Percentiles rank a stretch among this genome's conserved stretches.
Evolutionary conservation across 2,888 invertebrate genomes (phyloP).

Genomic region (Tetranychus truncatus): DNA sequence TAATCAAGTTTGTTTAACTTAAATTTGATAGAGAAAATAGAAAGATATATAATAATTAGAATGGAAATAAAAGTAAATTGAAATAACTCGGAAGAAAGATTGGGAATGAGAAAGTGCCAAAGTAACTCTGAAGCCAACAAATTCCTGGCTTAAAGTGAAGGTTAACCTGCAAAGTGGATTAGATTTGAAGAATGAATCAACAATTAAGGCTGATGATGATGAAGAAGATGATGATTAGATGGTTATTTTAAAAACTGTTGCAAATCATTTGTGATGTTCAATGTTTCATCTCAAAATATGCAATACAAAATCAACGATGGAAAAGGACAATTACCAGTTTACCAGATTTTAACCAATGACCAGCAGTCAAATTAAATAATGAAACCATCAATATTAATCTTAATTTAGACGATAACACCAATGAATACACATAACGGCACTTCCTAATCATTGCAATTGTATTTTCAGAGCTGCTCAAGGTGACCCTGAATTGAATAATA

Average conservation of each 20-base stretch:
- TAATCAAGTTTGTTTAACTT: too few relatives aligned
- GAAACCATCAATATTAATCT: too few relatives aligned
- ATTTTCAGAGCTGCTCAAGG: too few relatives aligned
- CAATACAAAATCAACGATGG: not conserved
- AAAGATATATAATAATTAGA: not conserved
- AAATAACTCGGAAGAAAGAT: not conserved
- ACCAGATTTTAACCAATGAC: too few relatives aligned
- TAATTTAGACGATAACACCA: too few relatives aligned
- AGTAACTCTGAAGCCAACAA: not conserved
- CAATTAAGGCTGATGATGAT: not conserved
- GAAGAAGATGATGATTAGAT: not conserved
- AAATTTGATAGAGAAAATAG: too few relatives aligned
- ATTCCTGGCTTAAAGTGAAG: constrained; percentile 1
- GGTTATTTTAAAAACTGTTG: not conserved
- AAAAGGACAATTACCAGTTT: not conserved
- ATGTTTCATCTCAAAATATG: not conserved
- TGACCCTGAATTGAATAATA: too few relatives aligned
- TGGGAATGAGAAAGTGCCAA: not conserved
- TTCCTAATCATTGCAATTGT: too few relatives aligned
- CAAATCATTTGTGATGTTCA: not conserved
- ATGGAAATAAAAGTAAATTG: not conserved
- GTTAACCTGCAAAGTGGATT: not conserved
- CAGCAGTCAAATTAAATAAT: too few relatives aligned
- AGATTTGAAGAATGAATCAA: not conserved
- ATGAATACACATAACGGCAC: too few relatives aligned